Conservation (phyloP, 2,888 invertebrate species). For the Erebia epiphron region DNA sequence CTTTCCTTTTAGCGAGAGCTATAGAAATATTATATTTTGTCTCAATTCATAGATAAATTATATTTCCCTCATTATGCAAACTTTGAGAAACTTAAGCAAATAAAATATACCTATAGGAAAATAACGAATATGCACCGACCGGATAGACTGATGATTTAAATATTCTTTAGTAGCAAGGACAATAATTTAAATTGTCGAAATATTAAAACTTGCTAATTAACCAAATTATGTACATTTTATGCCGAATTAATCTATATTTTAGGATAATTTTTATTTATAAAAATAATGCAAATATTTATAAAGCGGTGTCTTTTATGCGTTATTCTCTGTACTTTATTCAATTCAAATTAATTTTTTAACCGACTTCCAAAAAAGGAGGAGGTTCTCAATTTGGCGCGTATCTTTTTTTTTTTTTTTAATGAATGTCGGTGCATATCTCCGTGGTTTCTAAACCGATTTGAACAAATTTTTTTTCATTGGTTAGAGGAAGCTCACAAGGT, state of each 20-base stretch:
- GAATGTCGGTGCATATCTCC: no score
- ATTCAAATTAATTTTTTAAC: no score
- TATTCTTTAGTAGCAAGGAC: slow-evolving; percentile 24
- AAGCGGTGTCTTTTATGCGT: neutral
- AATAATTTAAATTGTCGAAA: slow-evolving; percentile 29
- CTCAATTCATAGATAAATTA: no score
- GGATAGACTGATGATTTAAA: slow-evolving; percentile 22
- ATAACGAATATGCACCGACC: slow-evolving; percentile 13
- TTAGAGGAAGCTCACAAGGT: no score
- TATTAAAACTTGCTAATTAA: slow-evolving; percentile 32
- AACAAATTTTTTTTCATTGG: no score
- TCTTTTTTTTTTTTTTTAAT: no score
- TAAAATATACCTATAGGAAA: slow-evolving; percentile 16
- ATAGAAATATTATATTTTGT: no score
- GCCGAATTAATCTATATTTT: slow-evolving; percentile 32
- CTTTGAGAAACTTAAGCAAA: slow-evolving; percentile 19
- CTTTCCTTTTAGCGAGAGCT: neutral
- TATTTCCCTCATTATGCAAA: no score
- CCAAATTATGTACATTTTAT: slow-evolving; percentile 16
- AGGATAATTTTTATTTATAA: slow-evolving; percentile 20
- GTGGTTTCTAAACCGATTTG: no score
- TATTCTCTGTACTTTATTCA: neutral
- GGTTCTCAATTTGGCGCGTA: no score
- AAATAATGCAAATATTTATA: slow-evolving; percentile 2
- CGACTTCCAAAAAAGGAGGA: no score